Evolutionary conservation across 2,888 invertebrate species (phyloP), one percentile per base, ranked within the genome.

Genomic region (Eupithecia insigniata): DNA sequence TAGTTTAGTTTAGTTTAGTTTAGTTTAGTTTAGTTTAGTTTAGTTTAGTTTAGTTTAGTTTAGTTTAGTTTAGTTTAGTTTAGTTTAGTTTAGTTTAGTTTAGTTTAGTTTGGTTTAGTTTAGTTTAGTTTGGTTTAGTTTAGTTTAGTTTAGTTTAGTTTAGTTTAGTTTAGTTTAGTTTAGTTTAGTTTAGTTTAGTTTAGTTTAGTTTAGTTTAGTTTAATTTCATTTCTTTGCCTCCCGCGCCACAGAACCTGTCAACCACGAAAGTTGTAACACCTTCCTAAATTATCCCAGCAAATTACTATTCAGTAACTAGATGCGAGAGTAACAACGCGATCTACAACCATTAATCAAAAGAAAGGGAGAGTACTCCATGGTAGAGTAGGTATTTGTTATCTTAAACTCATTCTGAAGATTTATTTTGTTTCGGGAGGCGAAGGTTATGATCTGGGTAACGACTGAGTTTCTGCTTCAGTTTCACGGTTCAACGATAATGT

Each of bases 381-480:
- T 32, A 36, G 14, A 58, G 5, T 22, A 36, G 28, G 22, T 58
- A 28, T 67, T 67, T 67, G 58, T 55, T 66, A 66, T 36, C 34
- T 58, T 18, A 4, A 28, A 58, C 36, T 58, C 58, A 26, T 67
- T 26, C 58, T 1, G 36, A 36, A 58, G 67, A 67, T 67, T 58
- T 55, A 67, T 58, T 36, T 46, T 26, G 67, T 67, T 67, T 58
- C 28, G 34, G 30, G 64, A 22, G 22, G 36, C 36, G 22, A n/a
- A 39, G 26, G 32, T 22, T 22, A 36, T 36, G 36, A 22, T 62
- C 34, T 62, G 22, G 18, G 28, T 34, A 64, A 64, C 22, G 36
- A 22, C 46, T 51, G 6, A 34, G n/a, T n/a, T 34, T 34, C 64
- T 26, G 36, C 2, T 34, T 26, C 58, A 22, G 18, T 55, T 26